Base-by-base conservation (phyloP, 2,888 invertebrate genomes). In the Agrochola lota region DNA sequence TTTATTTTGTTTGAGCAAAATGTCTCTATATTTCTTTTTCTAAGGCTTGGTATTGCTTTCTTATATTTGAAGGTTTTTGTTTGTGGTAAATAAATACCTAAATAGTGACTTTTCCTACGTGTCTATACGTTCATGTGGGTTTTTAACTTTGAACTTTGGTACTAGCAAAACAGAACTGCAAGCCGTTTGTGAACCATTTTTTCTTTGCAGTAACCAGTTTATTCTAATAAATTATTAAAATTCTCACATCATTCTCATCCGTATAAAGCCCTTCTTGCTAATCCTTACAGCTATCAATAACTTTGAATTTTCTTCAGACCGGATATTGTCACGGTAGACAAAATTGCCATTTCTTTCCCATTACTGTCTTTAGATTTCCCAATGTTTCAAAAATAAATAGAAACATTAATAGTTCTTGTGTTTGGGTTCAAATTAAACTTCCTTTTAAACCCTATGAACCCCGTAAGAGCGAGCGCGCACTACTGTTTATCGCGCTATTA, bases 1-100 rank as follows among this genome's bases (percentile, higher is more conserved):
- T 76, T 83, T 83, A 77, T 85, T 85, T 66, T 72, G 74, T 78
- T 74, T 74, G 30, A 49, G 55, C 20, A 57, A 72, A 74, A 74
- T 78, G 62, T 69, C 57, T 68, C 7, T 69, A 17, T 77, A 81
- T 81, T 64, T 73, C 35, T 83, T 80, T 69, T 49, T 71, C 74
- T 69, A 81, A 64, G n/a, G 30, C 30, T 46, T 23, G 15, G 35
- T 78, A 71, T 70, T 15, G 26, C 46, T 74, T 69, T 71, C 20
- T 17, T 35, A 20, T 55, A 64, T 80, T 70, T 40, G 46, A n/a
- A 55, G 30, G n/a, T 46, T 64, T 70, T 23, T 35, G 9, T 57
- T 59, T 43, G 30, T 49, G 7, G 55, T 49, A 15, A 60, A 52
- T 35, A 26, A 8, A 5, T 5, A 43, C 15, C 4, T 26, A 23